phyloP scores from a whole-genome alignment of 1,140 invertebrate genomes.

The Scaptomyza montana region DNA sequence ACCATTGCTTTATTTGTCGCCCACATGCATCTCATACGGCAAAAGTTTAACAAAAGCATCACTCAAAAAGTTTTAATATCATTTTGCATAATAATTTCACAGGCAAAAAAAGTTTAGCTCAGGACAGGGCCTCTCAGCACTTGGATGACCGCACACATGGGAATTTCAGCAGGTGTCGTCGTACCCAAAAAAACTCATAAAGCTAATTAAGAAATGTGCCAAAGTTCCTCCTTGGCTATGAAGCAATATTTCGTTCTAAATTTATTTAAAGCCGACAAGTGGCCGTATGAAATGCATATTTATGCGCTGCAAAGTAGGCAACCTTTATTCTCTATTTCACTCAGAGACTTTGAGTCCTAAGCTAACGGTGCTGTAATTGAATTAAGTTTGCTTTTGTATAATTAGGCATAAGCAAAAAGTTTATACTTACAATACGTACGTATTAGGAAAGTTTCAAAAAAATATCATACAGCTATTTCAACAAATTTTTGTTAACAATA shows the following conservation, averaged over 20 bases:
- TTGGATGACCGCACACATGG: conserved; percentile 73
- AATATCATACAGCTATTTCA: neutral
- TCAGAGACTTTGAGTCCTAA: neutral
- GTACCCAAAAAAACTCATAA: conserved; percentile 67
- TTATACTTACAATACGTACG: neutral
- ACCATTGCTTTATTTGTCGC: neutral
- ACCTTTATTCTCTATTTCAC: conserved; percentile 10
- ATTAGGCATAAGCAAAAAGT: conserved; percentile 38
- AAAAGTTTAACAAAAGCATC: conserved; percentile 70
- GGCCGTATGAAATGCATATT: conserved; percentile 47
- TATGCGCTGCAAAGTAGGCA: conserved; percentile 20
- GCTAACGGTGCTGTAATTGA: conserved; percentile 34
- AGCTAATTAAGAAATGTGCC: conserved; percentile 80
- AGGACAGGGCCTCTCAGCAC: conserved; percentile 28
- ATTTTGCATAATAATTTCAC: conserved; percentile 73
- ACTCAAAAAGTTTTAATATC: conserved; percentile 69
- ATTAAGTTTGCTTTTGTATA: conserved; percentile 43
- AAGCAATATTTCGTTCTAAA: conserved; percentile 35
- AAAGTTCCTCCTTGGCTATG: conserved; percentile 48
- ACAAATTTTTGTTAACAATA: too few relatives aligned
- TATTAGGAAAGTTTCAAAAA: neutral
- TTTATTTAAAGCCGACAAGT: conserved; percentile 69
- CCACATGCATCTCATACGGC: conserved; percentile 30
- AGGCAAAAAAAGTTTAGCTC: conserved; percentile 35
- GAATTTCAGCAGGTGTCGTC: conserved; percentile 65